These are phyloP conservation scores for Drosophila nigricruria DNA, from an alignment of 2,888 invertebrate species.

Conservation along the genomic window DNA sequence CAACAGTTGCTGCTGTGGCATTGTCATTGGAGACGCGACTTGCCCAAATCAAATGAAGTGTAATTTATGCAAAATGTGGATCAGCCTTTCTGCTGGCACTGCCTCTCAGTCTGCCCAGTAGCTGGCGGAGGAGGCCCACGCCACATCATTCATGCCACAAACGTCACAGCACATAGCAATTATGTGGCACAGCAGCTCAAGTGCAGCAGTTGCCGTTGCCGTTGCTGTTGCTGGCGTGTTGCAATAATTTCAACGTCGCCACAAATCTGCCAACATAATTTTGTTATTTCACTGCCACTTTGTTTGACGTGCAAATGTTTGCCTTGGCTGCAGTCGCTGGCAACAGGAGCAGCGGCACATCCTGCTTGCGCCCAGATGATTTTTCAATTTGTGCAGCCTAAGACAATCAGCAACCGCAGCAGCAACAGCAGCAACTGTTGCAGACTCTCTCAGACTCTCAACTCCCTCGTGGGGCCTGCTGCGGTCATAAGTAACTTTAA, in stretches of 20 bases:
- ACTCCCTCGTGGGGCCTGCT: slow-evolving; percentile 31
- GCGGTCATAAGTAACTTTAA: slow-evolving; percentile 78
- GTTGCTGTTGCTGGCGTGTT: slow-evolving; percentile 34
- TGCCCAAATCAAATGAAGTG: slow-evolving; percentile 78
- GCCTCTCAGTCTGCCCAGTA: slow-evolving; percentile 32
- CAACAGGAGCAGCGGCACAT: slow-evolving; percentile 51
- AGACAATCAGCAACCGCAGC: slow-evolving; percentile 63
- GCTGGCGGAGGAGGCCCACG: slow-evolving; percentile 68
- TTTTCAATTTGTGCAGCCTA: slow-evolving; percentile 77
- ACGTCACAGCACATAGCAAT: slow-evolving; percentile 72
- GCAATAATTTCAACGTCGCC: slow-evolving; percentile 76
- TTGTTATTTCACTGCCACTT: slow-evolving; percentile 81
- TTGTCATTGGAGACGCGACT: slow-evolving; percentile 65
- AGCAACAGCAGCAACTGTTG: slow-evolving; percentile 14
- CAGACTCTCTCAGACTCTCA: slow-evolving; percentile 24
- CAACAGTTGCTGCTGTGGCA: slow-evolving; percentile 31
- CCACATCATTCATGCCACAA: slow-evolving; percentile 77
- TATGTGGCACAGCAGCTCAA: slow-evolving; percentile 56
- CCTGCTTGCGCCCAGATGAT: slow-evolving; percentile 72
- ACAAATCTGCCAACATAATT: slow-evolving; percentile 81
- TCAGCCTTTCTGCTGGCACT: slow-evolving; percentile 18
- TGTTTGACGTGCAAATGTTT: slow-evolving; percentile 81
- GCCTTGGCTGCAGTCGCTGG: slow-evolving; percentile 43
- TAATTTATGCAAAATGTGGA: slow-evolving; percentile 78
- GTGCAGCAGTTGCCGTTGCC: slow-evolving; percentile 38